These are phyloP conservation scores for Cheilosia scutellata DNA, from an alignment of 2,888 invertebrate species.

Conservation along the genomic window DNA sequence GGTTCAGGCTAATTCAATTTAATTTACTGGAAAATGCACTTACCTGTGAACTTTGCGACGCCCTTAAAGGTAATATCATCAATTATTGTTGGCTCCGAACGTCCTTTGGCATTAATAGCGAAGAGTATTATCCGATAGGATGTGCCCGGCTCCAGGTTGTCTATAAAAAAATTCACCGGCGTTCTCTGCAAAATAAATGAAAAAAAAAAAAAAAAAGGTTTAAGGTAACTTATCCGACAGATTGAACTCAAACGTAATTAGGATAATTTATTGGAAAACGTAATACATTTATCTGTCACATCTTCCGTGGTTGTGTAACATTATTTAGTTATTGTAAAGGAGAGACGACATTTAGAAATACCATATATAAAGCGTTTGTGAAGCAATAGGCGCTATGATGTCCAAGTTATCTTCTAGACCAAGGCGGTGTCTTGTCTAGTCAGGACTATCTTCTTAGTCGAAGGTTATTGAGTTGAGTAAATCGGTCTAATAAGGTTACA, in stretches of 20 bases:
- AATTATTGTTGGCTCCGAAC: conserved; percentile 92
- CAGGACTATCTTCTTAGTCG: too few species aligned
- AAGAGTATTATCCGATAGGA: conserved; percentile 93
- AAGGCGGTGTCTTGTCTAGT: too few species aligned
- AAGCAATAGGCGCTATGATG: too few species aligned
- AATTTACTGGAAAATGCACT: conserved; percentile 79
- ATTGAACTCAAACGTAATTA: conserved; percentile 1
- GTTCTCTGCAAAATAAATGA: conserved; percentile 79
- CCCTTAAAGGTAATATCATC: conserved; percentile 94
- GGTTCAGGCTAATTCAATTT: conserved; percentile 60
- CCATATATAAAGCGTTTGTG: too few species aligned
- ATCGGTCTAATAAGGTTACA: too few species aligned
- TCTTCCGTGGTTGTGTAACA: too few species aligned
- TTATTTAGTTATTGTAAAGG: too few species aligned
- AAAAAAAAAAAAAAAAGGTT: background rate
- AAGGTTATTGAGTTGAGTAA: too few species aligned
- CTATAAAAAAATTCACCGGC: conserved; percentile 82
- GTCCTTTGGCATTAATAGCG: conserved; percentile 94
- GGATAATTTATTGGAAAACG: conserved; percentile 2
- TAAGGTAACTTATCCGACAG: conserved; percentile 3
- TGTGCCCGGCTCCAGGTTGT: conserved; percentile 89
- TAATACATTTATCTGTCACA: background rate
- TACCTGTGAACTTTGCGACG: conserved; percentile 94
- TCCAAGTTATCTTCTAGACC: too few species aligned
- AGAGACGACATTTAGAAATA: too few species aligned